These are phyloP conservation scores for Ascaphus truei DNA, from an alignment of 2,113 vertebrate genomes.

Conservation along the genomic window DNA sequence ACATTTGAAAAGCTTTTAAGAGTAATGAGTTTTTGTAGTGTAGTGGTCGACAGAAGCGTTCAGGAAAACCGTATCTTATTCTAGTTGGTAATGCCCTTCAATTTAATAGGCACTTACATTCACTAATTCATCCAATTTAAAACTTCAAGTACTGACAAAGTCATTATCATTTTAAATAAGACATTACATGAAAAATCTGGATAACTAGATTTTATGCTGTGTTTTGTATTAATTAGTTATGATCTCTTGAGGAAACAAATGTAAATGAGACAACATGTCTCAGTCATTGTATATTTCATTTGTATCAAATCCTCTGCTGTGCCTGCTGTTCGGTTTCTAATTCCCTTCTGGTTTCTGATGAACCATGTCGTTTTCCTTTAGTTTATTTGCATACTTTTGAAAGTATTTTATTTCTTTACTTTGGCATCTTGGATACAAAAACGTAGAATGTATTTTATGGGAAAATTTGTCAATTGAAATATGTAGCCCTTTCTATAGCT, in stretches of 20 bases:
- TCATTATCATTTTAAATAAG: conserved; percentile 39
- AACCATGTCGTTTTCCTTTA: conserved; percentile 27
- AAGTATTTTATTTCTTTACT: conserved; percentile 31
- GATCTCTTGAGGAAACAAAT: conserved; percentile 38
- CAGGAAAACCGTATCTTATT: conserved; percentile 28
- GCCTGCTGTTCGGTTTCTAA: conserved; percentile 36
- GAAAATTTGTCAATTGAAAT: conserved; percentile 14
- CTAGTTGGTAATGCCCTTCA: conserved; percentile 36
- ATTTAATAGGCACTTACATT: conserved; percentile 35
- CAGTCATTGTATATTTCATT: conserved; percentile 38
- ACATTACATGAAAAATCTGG: conserved; percentile 37
- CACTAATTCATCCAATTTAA: conserved; percentile 39
- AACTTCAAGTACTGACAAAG: conserved; percentile 38
- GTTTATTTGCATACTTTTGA: conserved; percentile 37
- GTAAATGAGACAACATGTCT: conserved; percentile 38
- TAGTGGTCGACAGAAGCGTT: conserved; percentile 26
- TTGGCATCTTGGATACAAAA: conserved; percentile 17
- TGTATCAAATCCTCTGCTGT: conserved; percentile 31
- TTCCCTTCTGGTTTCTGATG: conserved; percentile 37
- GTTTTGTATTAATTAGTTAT: conserved; percentile 38
- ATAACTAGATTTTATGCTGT: conserved; percentile 38
- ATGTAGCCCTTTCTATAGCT: not conserved
- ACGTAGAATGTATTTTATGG: conserved; percentile 14
- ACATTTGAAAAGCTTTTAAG: conserved; percentile 38
- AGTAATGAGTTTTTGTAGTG: conserved; percentile 32